These are phyloP conservation scores for Probaryconus sp. DNA, from an alignment of 1,140 invertebrate species.

Conservation along the genomic window DNA sequence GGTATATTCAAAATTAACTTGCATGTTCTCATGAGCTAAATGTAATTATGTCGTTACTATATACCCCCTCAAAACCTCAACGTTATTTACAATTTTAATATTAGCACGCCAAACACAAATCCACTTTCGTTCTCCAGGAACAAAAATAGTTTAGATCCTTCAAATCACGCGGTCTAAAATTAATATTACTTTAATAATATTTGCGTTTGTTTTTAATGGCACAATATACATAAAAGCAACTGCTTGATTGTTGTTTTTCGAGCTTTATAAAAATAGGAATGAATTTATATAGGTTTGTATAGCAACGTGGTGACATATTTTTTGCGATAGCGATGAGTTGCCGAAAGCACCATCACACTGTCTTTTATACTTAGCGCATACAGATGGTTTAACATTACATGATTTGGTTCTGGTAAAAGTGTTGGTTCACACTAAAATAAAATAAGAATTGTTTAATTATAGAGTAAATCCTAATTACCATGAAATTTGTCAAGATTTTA, in stretches of 20 bases:
- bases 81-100: not conserved
- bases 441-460: constrained; percentile 49
- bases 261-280: constrained; percentile 61
- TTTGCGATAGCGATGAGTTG: constrained; percentile 97
- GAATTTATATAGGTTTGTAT: constrained; percentile 94
- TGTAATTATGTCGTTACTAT: too few species aligned
- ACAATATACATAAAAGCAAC: constrained; percentile 46
- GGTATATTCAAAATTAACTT: too few species aligned
- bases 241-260: too few species aligned
- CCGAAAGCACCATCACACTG: constrained; percentile 99
- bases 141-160: not conserved
- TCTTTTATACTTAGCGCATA: constrained; percentile 99
- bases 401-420: constrained; percentile 98
- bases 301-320: constrained; percentile 99
- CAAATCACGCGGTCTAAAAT: not conserved
- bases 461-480: constrained; percentile 5
- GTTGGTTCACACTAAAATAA: constrained; percentile 95
- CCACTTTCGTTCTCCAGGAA: too few species aligned
- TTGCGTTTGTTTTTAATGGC: constrained; percentile 38
- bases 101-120: too few species aligned
- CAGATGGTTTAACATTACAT: constrained; percentile 99
- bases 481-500: too few species aligned
- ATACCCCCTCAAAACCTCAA: constrained; percentile 10
- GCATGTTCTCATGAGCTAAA: too few species aligned
- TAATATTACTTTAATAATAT: constrained; percentile 14